A percentile compares a stretch with the other conserved stretches of the same genome.
Conservation (phyloP, 2,888 invertebrate genomes). For the Shargacucullia verbasci region DNA sequence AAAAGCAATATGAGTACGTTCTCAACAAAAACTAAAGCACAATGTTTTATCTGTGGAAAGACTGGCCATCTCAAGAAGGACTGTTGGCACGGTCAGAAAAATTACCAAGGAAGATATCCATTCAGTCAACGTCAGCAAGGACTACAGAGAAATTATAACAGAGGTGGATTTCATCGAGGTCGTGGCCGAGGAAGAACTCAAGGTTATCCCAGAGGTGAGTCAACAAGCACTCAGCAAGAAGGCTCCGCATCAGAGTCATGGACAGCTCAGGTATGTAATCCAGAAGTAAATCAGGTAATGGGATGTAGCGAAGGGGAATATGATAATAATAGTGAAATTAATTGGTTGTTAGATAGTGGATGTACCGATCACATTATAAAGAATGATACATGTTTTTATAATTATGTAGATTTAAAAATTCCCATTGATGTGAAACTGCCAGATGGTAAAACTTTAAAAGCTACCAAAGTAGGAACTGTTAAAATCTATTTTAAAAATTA, state of each 20-base stretch:
- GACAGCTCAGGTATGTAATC: slow-evolving; percentile 16
- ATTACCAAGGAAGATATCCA: no score
- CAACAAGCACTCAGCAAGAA: slow-evolving; percentile 9
- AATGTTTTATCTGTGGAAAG: slow-evolving; percentile 54
- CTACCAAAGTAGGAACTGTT: no score
- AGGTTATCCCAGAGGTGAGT: slow-evolving; percentile 39
- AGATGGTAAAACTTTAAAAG: no score
- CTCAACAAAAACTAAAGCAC: slow-evolving; percentile 28
- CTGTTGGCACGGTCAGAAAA: slow-evolving; percentile 23
- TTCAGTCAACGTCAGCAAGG: slow-evolving; percentile 1
- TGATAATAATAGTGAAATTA: slow-evolving; percentile 42
- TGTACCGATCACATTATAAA: slow-evolving; percentile 18
- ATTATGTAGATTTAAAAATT: slow-evolving; percentile 3
- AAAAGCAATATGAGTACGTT: slow-evolving; percentile 50
- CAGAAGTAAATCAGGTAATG: no score
- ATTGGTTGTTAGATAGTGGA: slow-evolving; percentile 12
- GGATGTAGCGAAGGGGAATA: slow-evolving; percentile 10
- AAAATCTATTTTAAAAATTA: no score
- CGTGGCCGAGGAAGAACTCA: slow-evolving; percentile 38
- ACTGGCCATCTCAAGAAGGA: slow-evolving; percentile 50
- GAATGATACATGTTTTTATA: slow-evolving; percentile 42
- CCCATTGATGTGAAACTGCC: no score
- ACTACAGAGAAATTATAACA: slow-evolving; percentile 5
- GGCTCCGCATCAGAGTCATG: slow-evolving; percentile 38
- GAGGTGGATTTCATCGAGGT: slow-evolving; percentile 17